Percentiles rank a stretch among this genome's conserved stretches.
phyloP scores from a whole-genome alignment of 92 coral and sea anemone genomes.

The Zoanthus sociatus region DNA sequence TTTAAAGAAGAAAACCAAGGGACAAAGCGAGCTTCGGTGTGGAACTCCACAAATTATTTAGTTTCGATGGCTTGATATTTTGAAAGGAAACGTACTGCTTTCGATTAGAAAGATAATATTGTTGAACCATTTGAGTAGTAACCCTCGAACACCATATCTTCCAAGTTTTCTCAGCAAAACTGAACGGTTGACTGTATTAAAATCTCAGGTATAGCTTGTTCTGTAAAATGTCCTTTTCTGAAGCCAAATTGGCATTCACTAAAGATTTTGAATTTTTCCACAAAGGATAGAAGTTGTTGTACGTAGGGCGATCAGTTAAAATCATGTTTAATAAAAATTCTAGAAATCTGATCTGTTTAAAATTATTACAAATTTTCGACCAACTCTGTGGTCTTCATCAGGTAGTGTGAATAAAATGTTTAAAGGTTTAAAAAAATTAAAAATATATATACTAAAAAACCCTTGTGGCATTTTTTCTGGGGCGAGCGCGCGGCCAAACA shows the following conservation, averaged over 20 bases:
- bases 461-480: too few species aligned
- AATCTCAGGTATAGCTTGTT: slow-evolving; percentile 35
- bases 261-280: background rate
- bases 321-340: too few species aligned
- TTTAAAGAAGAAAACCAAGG: background rate
- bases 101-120: slow-evolving; percentile 12
- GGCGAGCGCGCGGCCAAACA: too few species aligned
- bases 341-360: too few species aligned
- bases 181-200: slow-evolving; percentile 24
- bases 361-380: too few species aligned
- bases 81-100: slow-evolving; percentile 10
- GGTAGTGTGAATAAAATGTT: too few species aligned
- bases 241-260: slow-evolving; percentile 11
- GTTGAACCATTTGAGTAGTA: slow-evolving; percentile 23
- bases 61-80: background rate
- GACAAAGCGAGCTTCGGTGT: slow-evolving; percentile 38
- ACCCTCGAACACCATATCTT: slow-evolving; percentile 15
- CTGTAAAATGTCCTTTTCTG: slow-evolving; percentile 19
- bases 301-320: too few species aligned
- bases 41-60: slow-evolving; percentile 41
- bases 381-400: too few species aligned
- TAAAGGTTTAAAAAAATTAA: too few species aligned
- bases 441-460: too few species aligned
- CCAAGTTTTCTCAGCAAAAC: slow-evolving; percentile 25
- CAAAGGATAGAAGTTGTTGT: slow-evolving; percentile 3